Conservation (phyloP, 2,113 vertebrate species). For the Ageneiosus marmoratus region DNA sequence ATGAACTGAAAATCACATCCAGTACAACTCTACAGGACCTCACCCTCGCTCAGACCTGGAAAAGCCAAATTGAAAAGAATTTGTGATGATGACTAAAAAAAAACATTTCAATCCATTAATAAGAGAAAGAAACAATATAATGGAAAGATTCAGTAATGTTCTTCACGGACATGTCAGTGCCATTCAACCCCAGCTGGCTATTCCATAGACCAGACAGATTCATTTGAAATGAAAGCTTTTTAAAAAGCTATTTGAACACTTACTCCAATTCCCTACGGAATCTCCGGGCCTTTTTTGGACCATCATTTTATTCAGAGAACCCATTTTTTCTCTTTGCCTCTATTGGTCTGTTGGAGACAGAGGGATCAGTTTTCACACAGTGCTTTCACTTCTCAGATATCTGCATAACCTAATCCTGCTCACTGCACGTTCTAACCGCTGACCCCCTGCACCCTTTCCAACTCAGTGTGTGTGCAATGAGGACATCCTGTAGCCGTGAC, state of each 20-base stretch:
- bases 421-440: constrained; percentile 3
- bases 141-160: not conserved
- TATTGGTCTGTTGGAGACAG: constrained; percentile 15
- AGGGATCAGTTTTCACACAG: constrained; percentile 27
- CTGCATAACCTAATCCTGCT: constrained; percentile 30
- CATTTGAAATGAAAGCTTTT: not conserved
- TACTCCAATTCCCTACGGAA: not conserved
- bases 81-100: not conserved
- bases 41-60: not conserved
- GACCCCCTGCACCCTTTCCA: constrained; percentile 6
- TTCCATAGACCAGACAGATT: not conserved
- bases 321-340: constrained; percentile 8
- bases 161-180: not conserved
- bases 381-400: constrained; percentile 35
- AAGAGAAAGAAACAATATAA: not conserved
- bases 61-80: not conserved
- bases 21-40: not conserved
- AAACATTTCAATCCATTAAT: not conserved
- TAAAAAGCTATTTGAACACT: not conserved
- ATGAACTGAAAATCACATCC: not conserved
- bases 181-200: not conserved
- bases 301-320: not conserved
- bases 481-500: constrained; percentile 41
- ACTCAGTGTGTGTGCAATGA: constrained; percentile 14
- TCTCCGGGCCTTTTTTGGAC: not conserved